Evolutionary conservation across 1,140 invertebrate species (phyloP), one percentile per base, ranked within the genome.

Genomic region (Microplitis mediator): DNA sequence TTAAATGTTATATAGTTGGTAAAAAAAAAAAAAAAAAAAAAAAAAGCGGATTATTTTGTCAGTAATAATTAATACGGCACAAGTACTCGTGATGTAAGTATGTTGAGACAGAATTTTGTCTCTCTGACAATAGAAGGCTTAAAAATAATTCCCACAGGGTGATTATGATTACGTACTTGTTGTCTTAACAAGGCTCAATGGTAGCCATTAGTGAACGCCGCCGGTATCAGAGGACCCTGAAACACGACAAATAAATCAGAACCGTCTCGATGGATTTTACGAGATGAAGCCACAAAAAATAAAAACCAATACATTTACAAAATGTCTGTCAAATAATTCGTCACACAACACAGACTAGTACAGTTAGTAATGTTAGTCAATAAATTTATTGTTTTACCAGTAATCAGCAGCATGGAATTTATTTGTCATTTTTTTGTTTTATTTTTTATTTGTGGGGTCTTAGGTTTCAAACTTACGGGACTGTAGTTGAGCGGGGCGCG

Each of bases 131-230:
- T 8, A 16, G n/a, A 54, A n/a, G 16, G 6, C 16, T 14, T 54
- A 11, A 54, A 35, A 69, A 54, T 61, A 60, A 60, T 56, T 54
- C 65, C 36, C 23, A 23, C 23, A 23, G 23, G 23, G 23, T 23
- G 36, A 67, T 39, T 67, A 58, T 34, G 31, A 66, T 80, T 78
- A 83, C 80, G 64, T 83, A 87, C 86, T 83, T 88, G 82, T 82
- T 85, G 78, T 81, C 80, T 81, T 84, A 90, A 88, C 89, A 82
- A 86, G 81, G 85, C 91, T 95, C 93, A 96, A 92, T 95, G 94
- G 90, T 95, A 95, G 90, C 94, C 94, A 90, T 96, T 96, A 90
- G 94, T 95, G 90, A 95, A 96, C 89, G 94, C 94, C 88, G 94
- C 94, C 90, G 94, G 94, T 91, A 96, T 95, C 90, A 96, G 89